Evolutionary conservation across 2,797 vertebrate genomes (phyloP), one percentile per base, ranked within the genome.

Genomic region (Danionella dracula): DNA sequence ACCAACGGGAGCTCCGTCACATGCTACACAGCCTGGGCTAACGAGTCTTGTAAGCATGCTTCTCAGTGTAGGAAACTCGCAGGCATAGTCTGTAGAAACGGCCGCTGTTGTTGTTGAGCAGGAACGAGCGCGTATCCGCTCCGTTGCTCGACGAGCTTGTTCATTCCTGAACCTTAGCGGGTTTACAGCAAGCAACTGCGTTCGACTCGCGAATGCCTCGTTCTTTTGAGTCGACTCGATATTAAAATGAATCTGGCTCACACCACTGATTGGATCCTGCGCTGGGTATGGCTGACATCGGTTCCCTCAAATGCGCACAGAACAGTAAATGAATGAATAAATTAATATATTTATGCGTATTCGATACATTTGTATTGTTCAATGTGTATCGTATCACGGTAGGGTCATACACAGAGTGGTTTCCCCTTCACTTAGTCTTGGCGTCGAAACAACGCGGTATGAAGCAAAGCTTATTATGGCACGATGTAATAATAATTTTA

Each of bases 91-190:
- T 35, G 11, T 9, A 13, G n/a, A 12, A 40, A 40, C 29, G 34
- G 50, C 13, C 23, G 12, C 41, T 44, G 20, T 21, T 38, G 44
- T 32, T 12, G 34, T 1, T n/a, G 61, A n/a, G n/a, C n/a, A n/a
- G n/a, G n/a, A n/a, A n/a, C 12, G 41, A 23, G 2, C 58, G 8
- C 16, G 27, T 40, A 61, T 72, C 74, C 55, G 63, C 58, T 62
- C 50, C n/a, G n/a, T n/a, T 27, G 23, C 68, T 78, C 76, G 60
- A 41, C 35, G 13, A 70, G 72, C 68, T 65, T 41, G 51, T 23
- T 55, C 55, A 64, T 70, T 68, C 70, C 70, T 59, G 54, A 17
- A n/a, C n/a, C n/a, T n/a, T n/a, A n/a, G 23, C 48, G 11, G 48
- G 21, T 49, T 42, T 40, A 57, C 42, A 57, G 38, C 31, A 50